Conservation (phyloP, 2,888 invertebrate genomes). For the Ochropleura leucogaster region DNA sequence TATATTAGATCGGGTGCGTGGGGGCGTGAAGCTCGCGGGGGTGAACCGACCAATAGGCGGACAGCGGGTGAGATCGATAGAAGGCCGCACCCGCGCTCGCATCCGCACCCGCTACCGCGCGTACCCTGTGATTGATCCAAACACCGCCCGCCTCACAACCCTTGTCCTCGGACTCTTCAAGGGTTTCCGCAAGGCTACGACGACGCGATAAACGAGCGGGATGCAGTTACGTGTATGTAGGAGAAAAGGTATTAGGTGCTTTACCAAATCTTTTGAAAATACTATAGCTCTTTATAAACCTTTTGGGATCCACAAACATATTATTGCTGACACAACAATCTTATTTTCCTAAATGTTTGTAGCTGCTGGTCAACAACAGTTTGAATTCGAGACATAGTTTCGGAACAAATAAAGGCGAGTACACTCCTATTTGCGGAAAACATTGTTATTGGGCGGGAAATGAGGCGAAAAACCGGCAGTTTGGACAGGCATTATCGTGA, state of each 20-base stretch:
- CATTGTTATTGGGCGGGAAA: conserved; percentile 44
- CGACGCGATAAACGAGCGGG: conserved; percentile 10
- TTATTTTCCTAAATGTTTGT: conserved; percentile 26
- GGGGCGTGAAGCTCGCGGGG: conserved; percentile 69
- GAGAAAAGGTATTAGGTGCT: not conserved
- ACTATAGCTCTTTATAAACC: not conserved
- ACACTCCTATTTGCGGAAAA: conserved; percentile 49
- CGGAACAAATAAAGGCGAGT: conserved; percentile 41
- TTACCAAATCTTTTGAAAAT: conserved; percentile 7
- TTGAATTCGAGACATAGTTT: conserved; percentile 31
- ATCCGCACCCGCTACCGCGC: conserved; percentile 69
- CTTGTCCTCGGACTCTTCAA: conserved; percentile 55
- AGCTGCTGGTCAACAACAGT: conserved; percentile 23
- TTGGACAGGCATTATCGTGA: conserved; percentile 45
- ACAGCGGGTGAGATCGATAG: conserved; percentile 74
- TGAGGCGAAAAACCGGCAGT: conserved; percentile 49
- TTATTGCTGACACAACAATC: not conserved
- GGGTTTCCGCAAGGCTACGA: conserved; percentile 45
- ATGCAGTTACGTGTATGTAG: conserved; percentile 25
- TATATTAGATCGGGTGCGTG: conserved; percentile 73
- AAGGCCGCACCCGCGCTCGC: conserved; percentile 73
- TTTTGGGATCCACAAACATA: not conserved
- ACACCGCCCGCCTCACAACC: conserved; percentile 63
- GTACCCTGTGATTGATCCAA: conserved; percentile 63
- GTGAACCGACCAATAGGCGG: conserved; percentile 70